Conservation (phyloP, 2,797 vertebrate species). For the Chanos chanos region DNA sequence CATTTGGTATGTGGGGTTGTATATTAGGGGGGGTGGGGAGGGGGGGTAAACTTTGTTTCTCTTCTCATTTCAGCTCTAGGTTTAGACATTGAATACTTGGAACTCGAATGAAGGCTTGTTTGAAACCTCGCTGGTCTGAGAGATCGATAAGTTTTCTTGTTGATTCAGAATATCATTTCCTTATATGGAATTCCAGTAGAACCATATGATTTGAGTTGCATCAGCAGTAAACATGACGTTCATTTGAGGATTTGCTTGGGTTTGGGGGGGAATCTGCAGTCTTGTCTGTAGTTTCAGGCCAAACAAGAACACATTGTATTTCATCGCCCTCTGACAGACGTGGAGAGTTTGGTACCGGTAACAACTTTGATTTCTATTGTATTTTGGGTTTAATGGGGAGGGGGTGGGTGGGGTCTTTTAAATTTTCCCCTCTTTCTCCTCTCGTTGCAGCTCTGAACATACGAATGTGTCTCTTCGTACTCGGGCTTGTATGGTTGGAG, state of each 20-base stretch:
- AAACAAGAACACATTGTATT: not conserved
- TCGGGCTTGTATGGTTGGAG: too few species aligned
- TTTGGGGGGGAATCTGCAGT: constrained; percentile 13
- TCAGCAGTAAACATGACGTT: too few species aligned
- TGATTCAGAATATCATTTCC: too few species aligned
- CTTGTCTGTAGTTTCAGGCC: constrained; percentile 44
- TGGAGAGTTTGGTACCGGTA: constrained; percentile 16
- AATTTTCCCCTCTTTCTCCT: constrained; percentile 36
- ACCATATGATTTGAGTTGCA: too few species aligned
- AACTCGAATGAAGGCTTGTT: constrained; percentile 8
- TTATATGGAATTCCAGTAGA: too few species aligned
- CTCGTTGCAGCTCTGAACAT: constrained; percentile 40
- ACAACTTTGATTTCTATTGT: constrained; percentile 21
- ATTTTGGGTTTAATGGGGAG: not conserved
- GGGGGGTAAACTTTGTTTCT: constrained; percentile 57
- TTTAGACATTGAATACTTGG: not conserved
- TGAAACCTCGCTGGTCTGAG: not conserved
- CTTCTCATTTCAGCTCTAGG: constrained; percentile 61
- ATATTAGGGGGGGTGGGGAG: constrained; percentile 23
- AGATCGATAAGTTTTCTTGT: constrained; percentile 26
- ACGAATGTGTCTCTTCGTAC: constrained; percentile 1
- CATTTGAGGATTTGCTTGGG: constrained; percentile 7
- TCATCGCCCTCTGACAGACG: not conserved
- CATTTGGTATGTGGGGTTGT: not conserved
- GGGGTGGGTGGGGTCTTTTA: constrained; percentile 27